Evolutionary conservation across 2,797 vertebrate species (phyloP).

Genomic region (Cercopithecus hamlyni): DNA sequence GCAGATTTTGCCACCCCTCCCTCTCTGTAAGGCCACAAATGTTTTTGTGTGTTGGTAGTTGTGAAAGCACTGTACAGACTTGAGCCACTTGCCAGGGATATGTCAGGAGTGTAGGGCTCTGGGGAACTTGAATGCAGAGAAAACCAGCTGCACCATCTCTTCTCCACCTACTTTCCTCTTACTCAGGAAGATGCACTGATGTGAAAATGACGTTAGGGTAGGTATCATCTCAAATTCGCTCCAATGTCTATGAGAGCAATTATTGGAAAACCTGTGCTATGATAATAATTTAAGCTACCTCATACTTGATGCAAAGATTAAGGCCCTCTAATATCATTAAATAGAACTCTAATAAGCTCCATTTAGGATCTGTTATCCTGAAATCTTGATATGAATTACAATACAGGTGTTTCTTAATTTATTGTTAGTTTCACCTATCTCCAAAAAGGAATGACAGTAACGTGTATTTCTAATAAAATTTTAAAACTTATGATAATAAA

Average conservation of each 20-base stretch:
- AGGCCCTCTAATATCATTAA: neutral
- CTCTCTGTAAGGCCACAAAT: neutral
- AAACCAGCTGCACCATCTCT: neutral
- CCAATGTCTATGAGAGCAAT: neutral
- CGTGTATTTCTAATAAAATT: neutral
- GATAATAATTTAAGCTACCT: neutral
- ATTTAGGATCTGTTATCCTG: neutral
- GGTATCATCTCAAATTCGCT: neutral
- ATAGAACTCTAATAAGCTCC: neutral
- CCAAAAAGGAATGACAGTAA: neutral
- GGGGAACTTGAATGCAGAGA: neutral
- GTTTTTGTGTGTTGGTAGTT: neutral
- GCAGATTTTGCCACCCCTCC: neutral
- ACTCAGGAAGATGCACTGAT: neutral
- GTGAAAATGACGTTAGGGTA: neutral
- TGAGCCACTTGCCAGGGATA: neutral
- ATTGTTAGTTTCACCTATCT: neutral
- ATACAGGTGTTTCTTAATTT: neutral
- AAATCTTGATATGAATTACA: neutral
- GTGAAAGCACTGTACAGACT: neutral
- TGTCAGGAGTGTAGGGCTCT: neutral
- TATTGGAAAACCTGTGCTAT: neutral
- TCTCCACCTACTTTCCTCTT: neutral
- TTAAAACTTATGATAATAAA: constrained; percentile 3
- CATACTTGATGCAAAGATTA: neutral